Evolutionary conservation across 2,113 vertebrate genomes (phyloP), one percentile per base, ranked within the genome.

Genomic region (Vulpes lagopus): DNA sequence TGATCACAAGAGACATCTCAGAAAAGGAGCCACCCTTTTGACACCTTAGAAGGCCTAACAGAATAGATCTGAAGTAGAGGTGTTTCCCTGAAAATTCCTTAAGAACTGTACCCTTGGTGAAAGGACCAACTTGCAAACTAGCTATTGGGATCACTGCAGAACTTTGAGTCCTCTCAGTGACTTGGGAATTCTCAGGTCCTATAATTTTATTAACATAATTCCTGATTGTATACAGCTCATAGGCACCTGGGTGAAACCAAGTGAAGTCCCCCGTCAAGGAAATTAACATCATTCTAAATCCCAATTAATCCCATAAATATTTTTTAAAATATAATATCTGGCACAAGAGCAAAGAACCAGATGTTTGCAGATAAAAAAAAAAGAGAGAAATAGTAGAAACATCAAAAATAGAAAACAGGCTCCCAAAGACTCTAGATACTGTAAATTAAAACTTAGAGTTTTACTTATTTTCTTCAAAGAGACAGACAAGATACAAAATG

Each of bases 321-420:
- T 84, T 73, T 49, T 27, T 0, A 7, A 80, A 60, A 30, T 59
- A 9, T 19, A 92, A 35, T 55, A 12, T 83, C 16, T 73, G 4
- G 62, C 2, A 32, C 3, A 96, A 30, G 88, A 88, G 80, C 64
- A 85, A 87, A 97, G 23, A 94, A 74, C 8, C 8, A 93, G 4
- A 19, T 59, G 3, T 30, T 12, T 78, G 9, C 9, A 73, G 51
- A 43, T 57, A 86, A 81, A 62, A 62, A 85, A 62, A 67, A 43
- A 65, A 90, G 89, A 23, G 32, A 85, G 30, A 95, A 89, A 74
- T 15, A 94, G 19, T 88, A 62, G 86, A 91, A 91, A 80, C n/a
- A 38, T 17, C 15, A 12, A 79, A 93, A 90, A 55, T 64, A 91
- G 55, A 43, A 86, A 90, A 83, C 8, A 82, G 55, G 25, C 4